Evolutionary conservation across 2,888 invertebrate species (phyloP), one percentile per base, ranked within the genome.

Genomic region (Ectemnius continuus): DNA sequence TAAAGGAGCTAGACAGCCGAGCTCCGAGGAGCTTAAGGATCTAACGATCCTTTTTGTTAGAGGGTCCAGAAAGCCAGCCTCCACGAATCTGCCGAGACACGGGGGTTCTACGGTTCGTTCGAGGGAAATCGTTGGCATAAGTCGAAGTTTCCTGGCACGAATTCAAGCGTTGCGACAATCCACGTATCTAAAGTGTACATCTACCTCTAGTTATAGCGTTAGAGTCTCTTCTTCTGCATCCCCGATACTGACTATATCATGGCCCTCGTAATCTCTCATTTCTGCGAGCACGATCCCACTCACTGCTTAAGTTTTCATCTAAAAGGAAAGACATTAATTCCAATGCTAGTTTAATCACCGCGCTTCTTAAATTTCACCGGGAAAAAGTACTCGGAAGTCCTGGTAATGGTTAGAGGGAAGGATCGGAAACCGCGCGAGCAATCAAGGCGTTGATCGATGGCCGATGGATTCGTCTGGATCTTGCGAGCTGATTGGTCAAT

Each of bases 401-500:
- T 48, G 52, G 16, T 13, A 36, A 11, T 36, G 52, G 16, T 52
- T 1, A 52, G 16, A 52, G 16, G 14, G 13, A 16, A 52, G 16
- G 52, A 16, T 67, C 20, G 46, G 45, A 65, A 46, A 16, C 18
- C n/a, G 57, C 28, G 48, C 16, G 23, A 58, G 80, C 87, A 88
- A 88, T 89, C 87, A 87, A 88, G 88, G 82, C 73, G 78, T 71
- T 84, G 87, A 90, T 90, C 89, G 87, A 89, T 88, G 84, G 87
- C 86, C 87, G 87, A 36, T 36, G 36, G 36, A 88, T 90, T 89
- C 87, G 86, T 88, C 87, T 83, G 86, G 88, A 88, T 89, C 87
- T 89, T 86, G 86, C 85, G 83, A 16, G 87, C 85, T 90, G 89
- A 91, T 91, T 90, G 90, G 90, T 90, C 90, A 90, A 91, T 91